A percentile compares a stretch with the other conserved stretches of the same genome.
phyloP scores from a whole-genome alignment of 2,113 vertebrate genomes.

The Centropus unirufus region DNA sequence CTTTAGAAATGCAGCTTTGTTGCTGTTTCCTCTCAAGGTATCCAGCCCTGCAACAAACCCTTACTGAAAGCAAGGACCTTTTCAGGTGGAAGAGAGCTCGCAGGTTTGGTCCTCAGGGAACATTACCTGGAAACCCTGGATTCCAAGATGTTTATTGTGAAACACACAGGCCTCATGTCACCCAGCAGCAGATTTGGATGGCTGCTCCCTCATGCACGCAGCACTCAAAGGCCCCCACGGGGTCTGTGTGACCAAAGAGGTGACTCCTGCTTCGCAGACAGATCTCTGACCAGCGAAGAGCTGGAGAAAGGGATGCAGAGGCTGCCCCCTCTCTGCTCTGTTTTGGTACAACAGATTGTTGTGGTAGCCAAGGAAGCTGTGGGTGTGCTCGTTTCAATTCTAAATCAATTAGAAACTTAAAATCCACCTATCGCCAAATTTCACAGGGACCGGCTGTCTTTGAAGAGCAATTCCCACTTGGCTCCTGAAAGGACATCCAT shows the following conservation, averaged over 20 bases:
- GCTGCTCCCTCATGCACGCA: neutral
- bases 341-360: neutral
- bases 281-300: neutral
- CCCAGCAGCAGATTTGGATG: neutral
- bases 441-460: neutral
- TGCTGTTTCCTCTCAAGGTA: neutral
- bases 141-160: neutral
- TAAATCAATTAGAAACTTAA: neutral
- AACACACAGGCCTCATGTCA: neutral
- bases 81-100: neutral
- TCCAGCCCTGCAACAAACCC: neutral
- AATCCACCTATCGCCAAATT: accelerated
- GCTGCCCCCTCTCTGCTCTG: neutral
- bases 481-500: neutral
- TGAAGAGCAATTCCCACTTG: neutral
- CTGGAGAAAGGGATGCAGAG: neutral
- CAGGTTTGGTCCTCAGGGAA: neutral
- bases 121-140: neutral
- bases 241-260: neutral
- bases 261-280: neutral
- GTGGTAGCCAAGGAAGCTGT: neutral
- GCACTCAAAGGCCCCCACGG: neutral
- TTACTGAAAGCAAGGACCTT: neutral
- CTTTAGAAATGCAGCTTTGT: neutral
- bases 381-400: neutral